A percentile compares a stretch with the other conserved stretches of the same genome.
Conservation (phyloP, 1,140 invertebrate species). For the Hyles euphorbiae region DNA sequence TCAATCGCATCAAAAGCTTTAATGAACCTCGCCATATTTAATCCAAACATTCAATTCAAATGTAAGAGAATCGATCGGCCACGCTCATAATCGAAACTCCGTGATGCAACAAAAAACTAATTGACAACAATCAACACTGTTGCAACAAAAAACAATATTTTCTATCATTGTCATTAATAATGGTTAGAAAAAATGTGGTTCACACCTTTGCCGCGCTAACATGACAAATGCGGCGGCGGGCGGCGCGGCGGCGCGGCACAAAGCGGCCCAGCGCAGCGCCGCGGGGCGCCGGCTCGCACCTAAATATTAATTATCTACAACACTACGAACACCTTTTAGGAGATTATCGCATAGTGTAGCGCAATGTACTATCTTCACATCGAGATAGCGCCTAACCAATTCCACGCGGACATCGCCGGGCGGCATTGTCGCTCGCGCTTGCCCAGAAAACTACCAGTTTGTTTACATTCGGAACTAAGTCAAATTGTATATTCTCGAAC, state of each 20-base stretch:
- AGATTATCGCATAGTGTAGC: conserved; percentile 64
- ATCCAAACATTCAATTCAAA: conserved; percentile 68
- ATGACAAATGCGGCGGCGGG: conserved; percentile 62
- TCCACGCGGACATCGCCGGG: too few species aligned
- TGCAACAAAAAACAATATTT: conserved; percentile 72
- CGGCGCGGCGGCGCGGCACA: conserved; percentile 24
- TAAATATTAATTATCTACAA: conserved; percentile 72
- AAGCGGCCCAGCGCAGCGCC: conserved; percentile 56
- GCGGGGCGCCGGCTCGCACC: conserved; percentile 45
- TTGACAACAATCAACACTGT: conserved; percentile 71
- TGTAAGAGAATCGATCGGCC: conserved; percentile 58
- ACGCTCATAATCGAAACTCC: conserved; percentile 50
- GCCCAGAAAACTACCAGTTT: too few species aligned
- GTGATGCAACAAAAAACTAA: conserved; percentile 63
- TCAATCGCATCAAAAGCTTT: conserved; percentile 54
- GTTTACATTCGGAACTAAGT: too few species aligned
- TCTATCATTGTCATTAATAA: conserved; percentile 74
- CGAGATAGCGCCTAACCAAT: conserved; percentile 38
- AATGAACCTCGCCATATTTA: conserved; percentile 62
- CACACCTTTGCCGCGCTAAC: conserved; percentile 72
- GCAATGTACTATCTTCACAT: conserved; percentile 56
- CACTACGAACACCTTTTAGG: conserved; percentile 67
- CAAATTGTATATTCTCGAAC: too few species aligned
- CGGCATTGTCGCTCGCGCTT: too few species aligned
- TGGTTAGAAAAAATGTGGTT: conserved; percentile 69